Evolutionary conservation across 2,797 vertebrate genomes (phyloP).

Genomic region (Alcedo atthis): DNA sequence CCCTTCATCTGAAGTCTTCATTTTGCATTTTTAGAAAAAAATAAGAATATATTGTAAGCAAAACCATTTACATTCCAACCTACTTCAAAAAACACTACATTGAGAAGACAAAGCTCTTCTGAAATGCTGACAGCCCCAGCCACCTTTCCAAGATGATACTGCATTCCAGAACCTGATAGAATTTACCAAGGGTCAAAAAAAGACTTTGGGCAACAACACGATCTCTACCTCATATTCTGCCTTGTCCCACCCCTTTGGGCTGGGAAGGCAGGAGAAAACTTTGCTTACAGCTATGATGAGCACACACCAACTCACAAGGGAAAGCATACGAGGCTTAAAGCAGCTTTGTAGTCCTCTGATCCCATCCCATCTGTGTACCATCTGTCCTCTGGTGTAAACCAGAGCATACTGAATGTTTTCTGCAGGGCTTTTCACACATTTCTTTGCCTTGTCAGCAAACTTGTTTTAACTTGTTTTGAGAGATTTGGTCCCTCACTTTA

Average conservation of each 20-base stretch:
- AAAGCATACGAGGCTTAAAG: neutral
- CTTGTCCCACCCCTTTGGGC: neutral
- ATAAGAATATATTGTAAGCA: neutral
- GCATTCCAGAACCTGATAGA: neutral
- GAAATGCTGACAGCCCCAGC: neutral
- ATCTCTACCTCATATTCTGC: neutral
- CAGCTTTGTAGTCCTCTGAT: neutral
- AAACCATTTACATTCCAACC: neutral
- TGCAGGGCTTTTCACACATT: slow-evolving; percentile 15
- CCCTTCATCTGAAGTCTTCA: neutral
- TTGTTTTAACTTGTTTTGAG: neutral
- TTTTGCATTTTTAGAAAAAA: neutral
- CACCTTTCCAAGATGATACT: neutral
- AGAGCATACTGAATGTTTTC: neutral
- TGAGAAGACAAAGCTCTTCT: neutral
- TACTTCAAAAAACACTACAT: neutral
- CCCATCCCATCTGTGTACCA: slow-evolving; percentile 13
- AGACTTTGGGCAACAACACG: neutral
- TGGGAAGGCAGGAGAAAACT: neutral
- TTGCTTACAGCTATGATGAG: neutral
- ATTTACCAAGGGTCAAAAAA: neutral
- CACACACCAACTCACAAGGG: accelerated
- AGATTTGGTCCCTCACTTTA: neutral
- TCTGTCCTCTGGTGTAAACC: neutral
- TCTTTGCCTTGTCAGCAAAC: slow-evolving; percentile 55